phyloP scores from a whole-genome alignment of 2,113 vertebrate genomes.

The Mola mola region DNA sequence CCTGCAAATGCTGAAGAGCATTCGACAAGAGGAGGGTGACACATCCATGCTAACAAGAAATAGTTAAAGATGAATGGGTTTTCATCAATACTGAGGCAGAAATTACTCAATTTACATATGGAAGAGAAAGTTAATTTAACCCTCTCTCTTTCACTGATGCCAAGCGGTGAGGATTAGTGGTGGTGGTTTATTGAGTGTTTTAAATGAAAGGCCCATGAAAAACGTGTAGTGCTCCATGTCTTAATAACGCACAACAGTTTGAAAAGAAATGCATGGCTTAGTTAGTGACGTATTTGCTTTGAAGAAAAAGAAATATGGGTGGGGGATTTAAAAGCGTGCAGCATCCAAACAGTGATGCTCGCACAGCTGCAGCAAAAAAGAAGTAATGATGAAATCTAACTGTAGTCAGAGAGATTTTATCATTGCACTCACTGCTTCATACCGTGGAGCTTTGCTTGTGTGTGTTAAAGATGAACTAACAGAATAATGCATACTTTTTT shows the following conservation, averaged over 20 bases:
- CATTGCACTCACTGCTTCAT: constrained; percentile 21
- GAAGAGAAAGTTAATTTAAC: constrained; percentile 43
- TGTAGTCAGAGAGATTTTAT: constrained; percentile 63
- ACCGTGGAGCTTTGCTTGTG: constrained; percentile 25
- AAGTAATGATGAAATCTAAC: constrained; percentile 49
- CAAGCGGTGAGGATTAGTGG: constrained; percentile 30
- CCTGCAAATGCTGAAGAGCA: constrained; percentile 16
- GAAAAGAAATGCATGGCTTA: constrained; percentile 20
- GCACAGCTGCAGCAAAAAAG: constrained; percentile 67
- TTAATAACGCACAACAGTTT: constrained; percentile 30
- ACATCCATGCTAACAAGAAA: constrained; percentile 39
- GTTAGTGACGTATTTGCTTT: constrained; percentile 19
- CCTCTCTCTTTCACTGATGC: constrained; percentile 4
- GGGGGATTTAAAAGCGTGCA: constrained; percentile 17
- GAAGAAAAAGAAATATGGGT: constrained; percentile 41
- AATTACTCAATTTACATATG: constrained; percentile 49
- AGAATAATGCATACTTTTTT: constrained; percentile 66
- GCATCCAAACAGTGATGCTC: constrained; percentile 38
- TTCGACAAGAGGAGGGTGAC: constrained; percentile 27
- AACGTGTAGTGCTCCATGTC: constrained; percentile 33
- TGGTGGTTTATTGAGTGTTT: constrained; percentile 40
- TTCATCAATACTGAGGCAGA: constrained; percentile 38
- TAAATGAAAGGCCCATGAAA: constrained; percentile 35
- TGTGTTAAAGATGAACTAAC: constrained; percentile 50
- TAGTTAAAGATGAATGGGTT: constrained; percentile 55